phyloP scores from a whole-genome alignment of 2,113 vertebrate species.

The Equus quagga region DNA sequence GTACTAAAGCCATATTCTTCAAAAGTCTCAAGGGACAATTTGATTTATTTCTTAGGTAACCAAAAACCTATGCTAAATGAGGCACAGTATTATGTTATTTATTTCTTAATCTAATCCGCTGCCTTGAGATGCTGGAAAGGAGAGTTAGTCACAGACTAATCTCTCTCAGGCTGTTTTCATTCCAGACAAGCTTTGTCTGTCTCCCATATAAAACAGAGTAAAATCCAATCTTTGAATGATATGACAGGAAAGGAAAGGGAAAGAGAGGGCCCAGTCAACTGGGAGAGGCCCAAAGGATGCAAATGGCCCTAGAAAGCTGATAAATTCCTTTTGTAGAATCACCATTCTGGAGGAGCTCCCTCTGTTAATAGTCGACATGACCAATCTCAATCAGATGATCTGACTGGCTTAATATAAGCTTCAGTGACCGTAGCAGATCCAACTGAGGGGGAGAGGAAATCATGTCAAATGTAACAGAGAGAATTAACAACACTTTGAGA shows the following conservation, averaged over 20 bases:
- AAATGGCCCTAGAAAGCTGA: background rate
- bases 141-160: slow-evolving; percentile 69
- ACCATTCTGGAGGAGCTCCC: background rate
- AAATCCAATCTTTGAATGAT: slow-evolving; percentile 64
- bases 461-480: background rate
- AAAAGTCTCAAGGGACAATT: slow-evolving; percentile 29
- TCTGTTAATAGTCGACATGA: background rate
- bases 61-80: slow-evolving; percentile 41
- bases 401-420: slow-evolving; percentile 9
- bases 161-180: slow-evolving; percentile 72
- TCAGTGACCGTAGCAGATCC: background rate
- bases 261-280: background rate
- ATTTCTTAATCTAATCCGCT: slow-evolving; percentile 70
- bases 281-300: background rate
- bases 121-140: slow-evolving; percentile 64
- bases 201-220: slow-evolving; percentile 57
- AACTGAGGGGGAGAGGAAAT: background rate
- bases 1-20: background rate
- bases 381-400: background rate
- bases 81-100: slow-evolving; percentile 62
- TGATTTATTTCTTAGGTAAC: slow-evolving; percentile 53
- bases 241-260: background rate
- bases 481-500: background rate
- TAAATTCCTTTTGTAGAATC: background rate
- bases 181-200: slow-evolving; percentile 61